A percentile compares a stretch with the other conserved stretches of the same genome.
phyloP scores from a whole-genome alignment of 1,140 invertebrate genomes.

The Cherax quadricarinatus region DNA sequence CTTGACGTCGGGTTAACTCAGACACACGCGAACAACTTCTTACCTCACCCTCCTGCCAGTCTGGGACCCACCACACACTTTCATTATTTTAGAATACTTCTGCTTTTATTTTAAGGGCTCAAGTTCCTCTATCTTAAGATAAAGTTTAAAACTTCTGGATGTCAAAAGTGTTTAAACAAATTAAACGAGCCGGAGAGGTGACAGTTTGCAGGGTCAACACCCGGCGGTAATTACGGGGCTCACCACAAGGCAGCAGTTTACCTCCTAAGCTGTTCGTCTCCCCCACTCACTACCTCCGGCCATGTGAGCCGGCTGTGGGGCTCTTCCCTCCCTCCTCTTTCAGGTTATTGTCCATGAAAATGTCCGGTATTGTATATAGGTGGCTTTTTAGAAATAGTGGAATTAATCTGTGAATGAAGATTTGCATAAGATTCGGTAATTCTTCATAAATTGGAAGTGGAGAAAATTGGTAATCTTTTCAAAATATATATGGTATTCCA shows the following conservation, averaged over 20 bases:
- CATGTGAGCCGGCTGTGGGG: not conserved
- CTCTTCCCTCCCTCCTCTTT: not conserved
- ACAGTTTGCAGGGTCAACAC: not conserved
- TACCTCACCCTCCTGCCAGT: not conserved
- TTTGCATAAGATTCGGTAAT: no score
- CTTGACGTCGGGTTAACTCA: slow-evolving; percentile 18
- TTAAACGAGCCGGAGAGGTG: not conserved
- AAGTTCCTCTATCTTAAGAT: not conserved
- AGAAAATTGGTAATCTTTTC: no score
- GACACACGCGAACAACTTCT: slow-evolving; percentile 4
- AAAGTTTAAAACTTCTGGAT: not conserved
- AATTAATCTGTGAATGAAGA: no score
- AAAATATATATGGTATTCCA: no score
- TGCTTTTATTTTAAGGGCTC: no score
- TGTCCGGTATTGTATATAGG: not conserved
- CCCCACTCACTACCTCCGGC: not conserved
- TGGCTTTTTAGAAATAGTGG: no score
- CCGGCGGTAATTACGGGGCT: slow-evolving; percentile 23
- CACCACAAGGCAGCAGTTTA: slow-evolving; percentile 38
- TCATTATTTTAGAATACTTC: not conserved
- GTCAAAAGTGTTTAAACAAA: not conserved
- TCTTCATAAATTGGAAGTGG: no score
- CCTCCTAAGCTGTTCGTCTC: slow-evolving; percentile 25
- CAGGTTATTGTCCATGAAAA: not conserved
- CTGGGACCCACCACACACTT: not conserved